Evolutionary conservation across 2,888 invertebrate species (phyloP).

Genomic region (Pilophorus perplexus): DNA sequence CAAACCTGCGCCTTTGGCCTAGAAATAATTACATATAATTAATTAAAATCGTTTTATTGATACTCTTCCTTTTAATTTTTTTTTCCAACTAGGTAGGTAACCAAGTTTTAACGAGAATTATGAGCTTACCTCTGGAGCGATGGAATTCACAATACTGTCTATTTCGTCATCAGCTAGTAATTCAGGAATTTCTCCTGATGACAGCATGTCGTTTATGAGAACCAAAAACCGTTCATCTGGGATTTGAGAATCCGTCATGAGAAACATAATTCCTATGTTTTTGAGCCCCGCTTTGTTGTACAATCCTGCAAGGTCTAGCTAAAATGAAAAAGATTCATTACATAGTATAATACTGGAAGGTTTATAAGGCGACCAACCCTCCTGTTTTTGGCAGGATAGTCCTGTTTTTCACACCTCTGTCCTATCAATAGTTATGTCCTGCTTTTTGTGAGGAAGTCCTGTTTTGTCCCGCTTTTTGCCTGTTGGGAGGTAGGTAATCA

Average conservation of each 20-base stretch:
- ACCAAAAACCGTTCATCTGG: slow-evolving; percentile 88
- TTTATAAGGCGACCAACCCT: too few relatives aligned
- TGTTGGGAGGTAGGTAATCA: too few relatives aligned
- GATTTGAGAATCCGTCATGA: slow-evolving; percentile 93
- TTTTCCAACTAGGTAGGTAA: too few relatives aligned
- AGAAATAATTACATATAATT: too few relatives aligned
- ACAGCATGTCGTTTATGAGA: slow-evolving; percentile 86
- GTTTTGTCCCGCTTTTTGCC: too few relatives aligned
- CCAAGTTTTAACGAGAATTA: too few relatives aligned
- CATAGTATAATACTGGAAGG: background rate
- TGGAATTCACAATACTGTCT: slow-evolving; percentile 76
- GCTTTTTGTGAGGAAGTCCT: too few relatives aligned
- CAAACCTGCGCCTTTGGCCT: slow-evolving; percentile 77
- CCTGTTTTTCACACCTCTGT: too few relatives aligned
- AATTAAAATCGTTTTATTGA: background rate
- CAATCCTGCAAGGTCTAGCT: slow-evolving; percentile 62
- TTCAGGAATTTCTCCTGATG: slow-evolving; percentile 91
- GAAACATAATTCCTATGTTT: slow-evolving; percentile 76
- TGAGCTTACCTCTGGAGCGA: slow-evolving; percentile 65
- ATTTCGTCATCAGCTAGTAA: slow-evolving; percentile 86
- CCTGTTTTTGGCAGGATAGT: too few relatives aligned
- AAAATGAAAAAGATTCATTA: slow-evolving; percentile 51
- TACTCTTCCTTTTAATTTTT: background rate
- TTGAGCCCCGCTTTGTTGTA: slow-evolving; percentile 86
- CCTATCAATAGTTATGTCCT: too few relatives aligned